phyloP scores from a whole-genome alignment of 2,888 invertebrate genomes.

The Liodrosophila aerea region DNA sequence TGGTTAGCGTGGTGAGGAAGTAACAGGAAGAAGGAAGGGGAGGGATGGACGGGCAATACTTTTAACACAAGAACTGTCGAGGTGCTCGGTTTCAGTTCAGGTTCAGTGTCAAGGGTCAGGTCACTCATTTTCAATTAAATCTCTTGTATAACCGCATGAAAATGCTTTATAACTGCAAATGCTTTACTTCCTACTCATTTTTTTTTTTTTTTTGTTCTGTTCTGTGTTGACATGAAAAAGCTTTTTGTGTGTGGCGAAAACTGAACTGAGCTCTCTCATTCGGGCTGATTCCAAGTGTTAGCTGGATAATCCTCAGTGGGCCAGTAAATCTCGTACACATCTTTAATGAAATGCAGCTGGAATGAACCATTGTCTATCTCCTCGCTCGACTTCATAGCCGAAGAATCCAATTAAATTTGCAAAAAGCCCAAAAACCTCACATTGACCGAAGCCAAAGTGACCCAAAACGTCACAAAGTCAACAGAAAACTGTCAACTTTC shows the following conservation, averaged over 20 bases:
- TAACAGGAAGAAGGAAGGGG: not conserved
- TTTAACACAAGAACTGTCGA: constrained; percentile 16
- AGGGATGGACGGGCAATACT: not conserved
- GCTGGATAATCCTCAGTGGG: constrained; percentile 29
- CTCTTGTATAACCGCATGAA: constrained; percentile 47
- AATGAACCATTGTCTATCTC: not conserved
- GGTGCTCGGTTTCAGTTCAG: constrained; percentile 59
- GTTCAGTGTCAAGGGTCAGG: constrained; percentile 65
- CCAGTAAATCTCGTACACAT: constrained; percentile 37
- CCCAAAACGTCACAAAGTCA: constrained; percentile 30
- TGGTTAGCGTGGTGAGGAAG: not conserved
- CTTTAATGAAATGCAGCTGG: constrained; percentile 20
- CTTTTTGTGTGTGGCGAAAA: constrained; percentile 30
- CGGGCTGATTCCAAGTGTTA: constrained; percentile 2
- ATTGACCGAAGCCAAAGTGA: too few species aligned
- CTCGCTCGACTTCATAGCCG: not conserved
- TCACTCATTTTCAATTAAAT: constrained; percentile 56
- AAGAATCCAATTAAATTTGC: constrained; percentile 57
- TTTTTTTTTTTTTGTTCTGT: not conserved
- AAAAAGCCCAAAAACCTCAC: constrained; percentile 24
- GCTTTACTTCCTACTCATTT: not conserved
- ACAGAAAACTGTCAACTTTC: constrained; percentile 42
- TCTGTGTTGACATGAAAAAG: constrained; percentile 42
- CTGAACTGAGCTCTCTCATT: constrained; percentile 8
- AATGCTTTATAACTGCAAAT: constrained; percentile 27